These are phyloP conservation scores for Pseudonaja textilis DNA, from an alignment of 2,113 vertebrate genomes.

Conservation along the genomic window DNA sequence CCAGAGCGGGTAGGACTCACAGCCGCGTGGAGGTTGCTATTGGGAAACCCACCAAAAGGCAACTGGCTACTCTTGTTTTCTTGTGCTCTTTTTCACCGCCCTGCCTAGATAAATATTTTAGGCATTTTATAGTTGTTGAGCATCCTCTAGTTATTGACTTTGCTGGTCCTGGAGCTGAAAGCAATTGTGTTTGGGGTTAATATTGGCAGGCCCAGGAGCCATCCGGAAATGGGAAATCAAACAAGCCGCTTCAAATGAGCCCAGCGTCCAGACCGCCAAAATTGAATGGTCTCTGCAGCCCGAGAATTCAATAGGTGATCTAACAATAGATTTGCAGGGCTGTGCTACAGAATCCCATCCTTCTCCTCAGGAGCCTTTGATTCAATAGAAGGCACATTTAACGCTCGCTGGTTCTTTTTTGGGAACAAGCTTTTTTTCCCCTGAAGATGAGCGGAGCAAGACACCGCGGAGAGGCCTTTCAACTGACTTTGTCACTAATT, in stretches of 20 bases:
- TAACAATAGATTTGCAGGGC: background rate
- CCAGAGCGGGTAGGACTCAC: background rate
- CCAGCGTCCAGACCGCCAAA: background rate
- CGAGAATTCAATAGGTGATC: background rate
- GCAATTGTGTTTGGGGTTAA: background rate
- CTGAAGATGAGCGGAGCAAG: background rate
- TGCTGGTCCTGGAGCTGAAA: background rate
- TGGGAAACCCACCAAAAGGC: background rate
- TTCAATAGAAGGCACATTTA: background rate
- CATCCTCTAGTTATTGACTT: background rate
- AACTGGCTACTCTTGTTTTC: background rate
- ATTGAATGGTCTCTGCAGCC: background rate
- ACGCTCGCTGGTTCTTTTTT: background rate
- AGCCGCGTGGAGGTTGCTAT: rapidly evolving
- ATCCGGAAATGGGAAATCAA: background rate
- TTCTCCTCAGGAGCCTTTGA: background rate
- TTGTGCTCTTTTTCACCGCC: background rate
- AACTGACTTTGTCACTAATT: background rate
- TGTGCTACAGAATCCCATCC: background rate
- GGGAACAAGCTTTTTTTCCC: background rate
- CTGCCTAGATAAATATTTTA: background rate
- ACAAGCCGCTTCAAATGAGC: background rate
- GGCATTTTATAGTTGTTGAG: background rate
- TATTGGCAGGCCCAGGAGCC: background rate
- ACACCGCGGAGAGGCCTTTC: background rate